Base-by-base conservation (phyloP, 2,888 invertebrate species). In the Carterocephalus palaemon region DNA sequence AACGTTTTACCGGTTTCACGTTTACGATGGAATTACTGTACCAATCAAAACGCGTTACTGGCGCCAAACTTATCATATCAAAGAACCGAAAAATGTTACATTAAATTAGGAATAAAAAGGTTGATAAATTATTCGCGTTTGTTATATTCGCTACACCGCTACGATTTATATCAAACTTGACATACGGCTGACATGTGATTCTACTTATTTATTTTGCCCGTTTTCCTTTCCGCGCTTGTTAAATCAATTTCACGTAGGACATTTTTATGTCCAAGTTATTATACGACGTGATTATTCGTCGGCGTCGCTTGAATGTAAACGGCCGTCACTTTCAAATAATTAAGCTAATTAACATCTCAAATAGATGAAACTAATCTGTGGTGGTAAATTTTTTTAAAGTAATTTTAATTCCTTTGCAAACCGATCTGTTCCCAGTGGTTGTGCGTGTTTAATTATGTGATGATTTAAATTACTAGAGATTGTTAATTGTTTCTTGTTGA, bases 231-330 rank as follows among this genome's bases (percentile, higher is more conserved):
- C 33, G 48, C 46, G 36, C 29, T 40, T 42, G 45, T 47, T 47
- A 51, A 54, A 50, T 54, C 47, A 54, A 49, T 56, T 47, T 46
- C 10, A 39, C 46, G 24, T 23, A 33, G 41, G 33, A 38, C 39
- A 39, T 28, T 32, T 45, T 48, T 46, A 42, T 42, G 26, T 23
- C 4, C 28, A n/a, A 16, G n/a, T 19, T 28, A 49, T 51, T 48
- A 46, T 36, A 41, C 28, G 17, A 42, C 29, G 28, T 49, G 37
- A 47, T 52, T 41, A 53, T 46, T 47, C 17, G 45, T 41, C 28
- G 39, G 22, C 32, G 20, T 49, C 36, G 47, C 42, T 52, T 37
- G 46, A 46, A 20, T 34, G 24, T 24, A 38, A 38, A 24, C 22
- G 23, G 19, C 15, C 26, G 46, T 48, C 47, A 38, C n/a, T 33